phyloP scores from a whole-genome alignment of 2,888 invertebrate species.

The Rhamnusium bicolor region DNA sequence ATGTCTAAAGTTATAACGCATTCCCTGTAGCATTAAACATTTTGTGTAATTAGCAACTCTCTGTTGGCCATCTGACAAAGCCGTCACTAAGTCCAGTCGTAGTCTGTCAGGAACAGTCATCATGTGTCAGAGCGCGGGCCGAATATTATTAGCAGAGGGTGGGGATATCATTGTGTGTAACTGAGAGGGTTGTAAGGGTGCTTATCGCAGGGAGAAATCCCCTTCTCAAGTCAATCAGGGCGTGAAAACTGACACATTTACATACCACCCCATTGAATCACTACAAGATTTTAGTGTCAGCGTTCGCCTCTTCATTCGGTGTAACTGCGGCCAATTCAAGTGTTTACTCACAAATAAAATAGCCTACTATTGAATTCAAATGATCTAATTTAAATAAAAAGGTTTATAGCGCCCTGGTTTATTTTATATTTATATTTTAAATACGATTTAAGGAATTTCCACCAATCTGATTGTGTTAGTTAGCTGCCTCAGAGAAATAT shows the following conservation, averaged over 20 bases:
- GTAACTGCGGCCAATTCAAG: constrained; percentile 47
- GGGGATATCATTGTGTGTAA: constrained; percentile 59
- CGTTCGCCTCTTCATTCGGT: constrained; percentile 45
- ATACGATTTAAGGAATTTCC: constrained; percentile 4
- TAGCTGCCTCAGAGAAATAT: no score
- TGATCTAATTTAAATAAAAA: constrained; percentile 25
- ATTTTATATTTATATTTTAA: constrained; percentile 24
- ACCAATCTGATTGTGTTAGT: background rate
- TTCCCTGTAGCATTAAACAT: constrained; percentile 6
- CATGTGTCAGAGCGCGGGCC: constrained; percentile 55
- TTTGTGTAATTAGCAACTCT: constrained; percentile 51
- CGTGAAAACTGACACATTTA: constrained; percentile 71
- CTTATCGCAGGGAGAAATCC: constrained; percentile 41
- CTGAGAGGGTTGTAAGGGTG: constrained; percentile 57
- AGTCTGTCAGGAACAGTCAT: constrained; percentile 64
- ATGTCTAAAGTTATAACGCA: background rate
- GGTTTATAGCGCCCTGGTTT: background rate
- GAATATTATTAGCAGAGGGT: constrained; percentile 59
- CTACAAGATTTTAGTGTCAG: constrained; percentile 61
- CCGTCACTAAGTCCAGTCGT: constrained; percentile 60
- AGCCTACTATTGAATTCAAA: constrained; percentile 15
- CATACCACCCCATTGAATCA: constrained; percentile 68
- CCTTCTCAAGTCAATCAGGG: constrained; percentile 68
- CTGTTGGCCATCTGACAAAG: constrained; percentile 55
- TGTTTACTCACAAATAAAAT: constrained; percentile 45